Percentiles rank a stretch among this genome's conserved stretches.
Evolutionary conservation across 2,113 vertebrate genomes (phyloP).

Genomic region (Cettia cetti): DNA sequence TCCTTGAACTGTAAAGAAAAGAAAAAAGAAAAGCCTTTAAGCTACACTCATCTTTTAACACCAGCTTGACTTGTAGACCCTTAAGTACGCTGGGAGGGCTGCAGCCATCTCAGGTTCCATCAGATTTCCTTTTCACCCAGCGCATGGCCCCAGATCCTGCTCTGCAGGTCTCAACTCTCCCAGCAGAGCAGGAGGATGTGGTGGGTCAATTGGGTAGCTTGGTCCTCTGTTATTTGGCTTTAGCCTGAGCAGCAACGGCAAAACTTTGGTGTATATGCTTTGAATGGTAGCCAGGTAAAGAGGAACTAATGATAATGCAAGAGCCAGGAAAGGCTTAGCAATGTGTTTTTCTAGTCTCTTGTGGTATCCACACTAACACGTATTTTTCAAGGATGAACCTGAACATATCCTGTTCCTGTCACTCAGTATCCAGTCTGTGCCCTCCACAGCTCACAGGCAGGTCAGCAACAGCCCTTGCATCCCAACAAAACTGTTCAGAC

Average conservation of each 20-base stretch:
- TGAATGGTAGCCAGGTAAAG: not conserved
- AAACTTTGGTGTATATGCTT: not conserved
- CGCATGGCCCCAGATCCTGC: rapidly evolving
- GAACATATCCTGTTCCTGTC: not conserved
- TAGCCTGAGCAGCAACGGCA: not conserved
- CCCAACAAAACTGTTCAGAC: not conserved
- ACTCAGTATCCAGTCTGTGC: not conserved
- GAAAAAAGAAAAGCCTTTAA: not conserved
- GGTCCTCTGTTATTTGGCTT: not conserved
- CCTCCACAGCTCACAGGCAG: not conserved
- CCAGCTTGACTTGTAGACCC: not conserved
- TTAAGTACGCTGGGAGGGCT: rapidly evolving
- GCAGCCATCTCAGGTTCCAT: not conserved
- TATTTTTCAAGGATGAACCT: not conserved
- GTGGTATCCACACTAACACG: not conserved
- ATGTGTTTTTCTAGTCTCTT: not conserved
- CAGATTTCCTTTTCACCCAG: not conserved
- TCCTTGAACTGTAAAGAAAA: not conserved
- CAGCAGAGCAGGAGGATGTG: not conserved
- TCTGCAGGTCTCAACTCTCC: not conserved
- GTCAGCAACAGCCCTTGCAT: rapidly evolving
- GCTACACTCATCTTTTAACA: not conserved
- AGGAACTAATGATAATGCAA: not conserved
- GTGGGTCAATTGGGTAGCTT: rapidly evolving
- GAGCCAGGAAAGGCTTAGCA: not conserved